Base-by-base conservation (phyloP, 2,113 vertebrate species). In the Salvelinus alpinus region DNA sequence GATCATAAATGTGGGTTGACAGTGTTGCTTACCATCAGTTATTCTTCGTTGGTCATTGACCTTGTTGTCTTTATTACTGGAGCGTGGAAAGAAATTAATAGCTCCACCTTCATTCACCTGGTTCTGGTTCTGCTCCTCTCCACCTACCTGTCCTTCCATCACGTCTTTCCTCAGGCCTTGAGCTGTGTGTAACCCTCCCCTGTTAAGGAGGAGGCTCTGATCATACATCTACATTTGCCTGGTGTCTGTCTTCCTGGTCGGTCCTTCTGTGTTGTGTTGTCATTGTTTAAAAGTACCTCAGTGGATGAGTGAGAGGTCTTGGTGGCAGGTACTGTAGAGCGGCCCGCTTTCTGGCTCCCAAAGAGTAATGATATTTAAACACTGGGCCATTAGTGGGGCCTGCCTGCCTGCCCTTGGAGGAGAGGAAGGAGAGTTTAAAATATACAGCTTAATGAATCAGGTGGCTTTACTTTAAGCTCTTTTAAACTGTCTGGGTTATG, bases 201-300 rank as follows among this genome's bases (percentile, higher is more conserved):
- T 20, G 76, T 74, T 72, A 74, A 7, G 65, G 47, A 65, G 59
- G 68, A 81, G 78, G 80, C 80, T 76, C 57, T 67, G 31, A 25
- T 76, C 78, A 84, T 87, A 84, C 84, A 84, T 85, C 84, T 82
- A 80, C 70, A 81, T 78, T 65, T 83, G 70, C 67, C 65, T 66
- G 64, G 70, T 78, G 77, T 72, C 76, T 67, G 78, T 64, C 74
- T 81, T 72, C 73, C 80, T 83, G 79, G 64, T 62, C 27, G 47
- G 76, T 71, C 69, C 79, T 81, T 13, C 64, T 27, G 25, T 25
- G 8, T 59, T 68, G 70, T 78, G 75, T 73, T 78, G 75, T 77
- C 81, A 81, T 31, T 62, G 68, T 44, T 78, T 85, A 80, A 44
- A 81, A 74, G 78, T 78, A 69, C 77, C 70, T 77, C 64, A 78